A percentile compares a stretch with the other conserved stretches of the same genome.
Evolutionary conservation across 2,113 vertebrate genomes (phyloP).

Genomic region (Spermophilus dauricus): DNA sequence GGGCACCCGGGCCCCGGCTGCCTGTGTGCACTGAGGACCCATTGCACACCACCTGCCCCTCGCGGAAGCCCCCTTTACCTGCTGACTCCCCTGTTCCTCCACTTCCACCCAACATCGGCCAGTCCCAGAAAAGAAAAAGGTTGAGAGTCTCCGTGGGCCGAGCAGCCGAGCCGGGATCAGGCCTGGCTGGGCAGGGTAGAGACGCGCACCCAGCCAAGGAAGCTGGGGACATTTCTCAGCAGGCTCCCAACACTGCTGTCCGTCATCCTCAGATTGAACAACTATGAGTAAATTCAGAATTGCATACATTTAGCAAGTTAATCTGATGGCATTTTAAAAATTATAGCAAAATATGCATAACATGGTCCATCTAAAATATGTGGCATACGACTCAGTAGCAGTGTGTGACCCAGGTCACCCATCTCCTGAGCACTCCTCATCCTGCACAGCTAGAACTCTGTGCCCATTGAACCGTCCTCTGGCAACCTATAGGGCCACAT

Average conservation of each 20-base stretch:
- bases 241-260: accelerated
- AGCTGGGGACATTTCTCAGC: not conserved
- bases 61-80: not conserved
- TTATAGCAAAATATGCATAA: not conserved
- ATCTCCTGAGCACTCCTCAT: not conserved
- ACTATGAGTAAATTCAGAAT: not conserved
- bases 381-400: not conserved
- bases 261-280: not conserved
- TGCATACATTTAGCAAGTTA: not conserved
- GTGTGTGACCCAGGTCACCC: not conserved
- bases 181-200: not conserved
- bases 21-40: not conserved
- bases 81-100: not conserved
- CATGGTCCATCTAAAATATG: no score
- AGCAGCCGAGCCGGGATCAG: not conserved
- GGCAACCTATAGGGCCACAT: not conserved
- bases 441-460: not conserved
- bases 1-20: not conserved
- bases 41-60: not conserved
- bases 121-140: not conserved
- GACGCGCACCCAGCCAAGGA: not conserved
- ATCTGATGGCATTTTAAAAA: not conserved
- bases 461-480: not conserved
- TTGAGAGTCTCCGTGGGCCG: accelerated
- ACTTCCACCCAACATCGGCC: not conserved